Base-by-base conservation (phyloP, 1,140 invertebrate genomes). In the Fragariocoptes setiger region DNA sequence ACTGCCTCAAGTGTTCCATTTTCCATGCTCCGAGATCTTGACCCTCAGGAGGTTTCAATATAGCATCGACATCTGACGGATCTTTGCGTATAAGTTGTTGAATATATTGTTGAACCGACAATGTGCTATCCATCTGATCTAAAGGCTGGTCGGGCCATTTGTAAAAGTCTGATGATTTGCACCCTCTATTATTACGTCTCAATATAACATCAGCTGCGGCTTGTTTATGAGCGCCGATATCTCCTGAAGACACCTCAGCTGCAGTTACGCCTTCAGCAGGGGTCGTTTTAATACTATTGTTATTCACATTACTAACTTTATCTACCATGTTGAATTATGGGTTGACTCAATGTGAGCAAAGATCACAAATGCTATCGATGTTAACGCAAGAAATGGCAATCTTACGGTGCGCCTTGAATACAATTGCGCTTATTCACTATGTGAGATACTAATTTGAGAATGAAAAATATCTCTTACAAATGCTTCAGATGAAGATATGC, bases 11-110 rank as follows among this genome's bases (percentile, higher is more conserved):
- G 64, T 99, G 92, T 64, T 99, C 92, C 59, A 99, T 99, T 62
- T 99, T 99, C 92, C 92, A 99, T 8, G 95, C 86, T 25, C 88
- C 88, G 61, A 95, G 86, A 57, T 99, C 90, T 57, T 95, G 83
- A 8, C 76, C 72, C 49, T 94, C 85, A 15, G 92, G 92, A 59
- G 88, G 80, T 49, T 71, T 82, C 13, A 99, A 60, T 52, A 99
- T 95, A 22, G 75, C 66, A 50, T 94, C 86, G 41, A 97, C 74
- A 62, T 88, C 82, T 17, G 72, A 68, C 19, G 82, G 77, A 62
- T 97, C 79, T 47, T 70, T 70, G 48, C 82, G 67, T 45, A 99
- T 95, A 48, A 80, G 72, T 60, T 99, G 90, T 61, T 99, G 92
- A 51, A 99, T 97, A 54, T 83, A 95, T 56, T 97, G 90, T 54